phyloP scores from a whole-genome alignment of 2,113 vertebrate species.

The Leptobrachium ailaonicum region DNA sequence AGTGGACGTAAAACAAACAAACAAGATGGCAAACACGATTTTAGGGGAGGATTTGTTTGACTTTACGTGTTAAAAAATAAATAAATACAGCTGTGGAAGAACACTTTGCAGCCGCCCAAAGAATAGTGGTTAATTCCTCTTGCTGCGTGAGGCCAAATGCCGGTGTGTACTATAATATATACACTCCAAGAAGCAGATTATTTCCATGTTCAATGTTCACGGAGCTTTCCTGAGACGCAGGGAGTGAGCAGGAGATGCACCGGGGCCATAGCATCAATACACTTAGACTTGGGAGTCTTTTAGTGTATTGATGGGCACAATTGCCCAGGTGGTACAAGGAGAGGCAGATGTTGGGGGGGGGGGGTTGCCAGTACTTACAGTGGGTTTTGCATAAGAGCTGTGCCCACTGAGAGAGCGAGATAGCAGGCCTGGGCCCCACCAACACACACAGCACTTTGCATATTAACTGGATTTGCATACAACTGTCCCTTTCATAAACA shows the following conservation, averaged over 20 bases:
- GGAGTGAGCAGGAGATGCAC: slow-evolving; percentile 10
- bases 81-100: no score
- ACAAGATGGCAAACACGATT: no score
- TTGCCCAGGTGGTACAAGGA: slow-evolving; percentile 53
- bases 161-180: not conserved
- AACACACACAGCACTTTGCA: slow-evolving; percentile 29
- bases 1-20: no score
- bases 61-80: no score
- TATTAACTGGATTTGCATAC: slow-evolving; percentile 45
- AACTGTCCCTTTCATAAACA: slow-evolving; percentile 17
- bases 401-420: slow-evolving; percentile 22
- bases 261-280: slow-evolving; percentile 3
- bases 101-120: no score
- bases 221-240: not conserved
- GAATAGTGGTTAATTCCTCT: no score
- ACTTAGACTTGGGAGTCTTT: slow-evolving; percentile 59
- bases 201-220: not conserved
- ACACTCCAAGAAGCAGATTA: not conserved
- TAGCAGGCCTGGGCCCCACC: slow-evolving; percentile 25
- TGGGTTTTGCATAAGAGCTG: slow-evolving; percentile 42
- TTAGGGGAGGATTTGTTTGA: no score
- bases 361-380: not conserved
- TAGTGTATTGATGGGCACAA: slow-evolving; percentile 5
- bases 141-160: not conserved
- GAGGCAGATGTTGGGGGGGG: slow-evolving; percentile 28